Evolutionary conservation across 2,113 vertebrate species (phyloP).

Genomic region (Stigmatopora nigra): DNA sequence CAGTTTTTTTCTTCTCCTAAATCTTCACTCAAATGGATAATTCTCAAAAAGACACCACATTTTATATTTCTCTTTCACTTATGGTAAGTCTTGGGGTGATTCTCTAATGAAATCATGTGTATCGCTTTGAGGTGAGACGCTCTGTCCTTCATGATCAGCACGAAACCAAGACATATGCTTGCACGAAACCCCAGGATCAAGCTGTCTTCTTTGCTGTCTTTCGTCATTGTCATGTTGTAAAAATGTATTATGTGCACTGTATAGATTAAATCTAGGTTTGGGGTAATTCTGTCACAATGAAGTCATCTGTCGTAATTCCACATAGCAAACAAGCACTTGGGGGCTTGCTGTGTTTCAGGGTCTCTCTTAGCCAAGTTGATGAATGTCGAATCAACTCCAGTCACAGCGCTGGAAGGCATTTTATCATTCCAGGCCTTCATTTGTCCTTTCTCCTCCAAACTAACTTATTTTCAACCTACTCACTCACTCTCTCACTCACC

Average conservation of each 20-base stretch:
- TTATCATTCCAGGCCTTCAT: conserved; percentile 62
- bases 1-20: neutral
- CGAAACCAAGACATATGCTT: conserved; percentile 66
- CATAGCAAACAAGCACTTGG: conserved; percentile 68
- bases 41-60: conserved; percentile 19
- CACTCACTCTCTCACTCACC: conserved; percentile 16
- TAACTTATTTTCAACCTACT: conserved; percentile 24
- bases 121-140: conserved; percentile 79
- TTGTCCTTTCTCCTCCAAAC: conserved; percentile 57
- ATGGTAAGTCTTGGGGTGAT: conserved; percentile 41
- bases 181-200: conserved; percentile 73
- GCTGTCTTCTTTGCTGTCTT: conserved; percentile 81
- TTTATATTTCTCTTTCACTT: conserved; percentile 15
- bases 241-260: conserved; percentile 88
- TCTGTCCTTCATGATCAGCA: conserved; percentile 84
- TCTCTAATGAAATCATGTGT: conserved; percentile 74
- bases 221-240: conserved; percentile 94
- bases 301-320: conserved; percentile 81
- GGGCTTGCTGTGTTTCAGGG: conserved; percentile 69
- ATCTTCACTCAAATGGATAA: conserved; percentile 20
- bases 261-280: conserved; percentile 91
- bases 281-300: conserved; percentile 90
- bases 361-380: conserved; percentile 76
- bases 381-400: conserved; percentile 80
- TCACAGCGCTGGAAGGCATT: conserved; percentile 75